Percentiles rank a stretch among this genome's conserved stretches.
These are phyloP conservation scores for Archips xylosteana DNA, from an alignment of 2,888 invertebrate species.

Conservation along the genomic window DNA sequence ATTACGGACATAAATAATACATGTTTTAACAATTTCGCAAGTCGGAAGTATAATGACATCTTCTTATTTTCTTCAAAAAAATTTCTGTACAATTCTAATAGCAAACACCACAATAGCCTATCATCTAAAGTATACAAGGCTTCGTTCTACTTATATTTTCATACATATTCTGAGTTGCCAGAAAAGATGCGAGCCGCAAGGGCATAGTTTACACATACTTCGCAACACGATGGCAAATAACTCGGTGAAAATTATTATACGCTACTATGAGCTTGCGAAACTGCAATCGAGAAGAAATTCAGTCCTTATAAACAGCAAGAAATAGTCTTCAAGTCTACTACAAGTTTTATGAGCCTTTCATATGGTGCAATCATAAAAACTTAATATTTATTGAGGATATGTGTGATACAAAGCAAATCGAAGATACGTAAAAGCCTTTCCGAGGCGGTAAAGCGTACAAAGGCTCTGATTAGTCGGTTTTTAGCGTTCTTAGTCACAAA, in stretches of 20 bases:
- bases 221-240: constrained; percentile 59
- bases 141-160: constrained; percentile 44
- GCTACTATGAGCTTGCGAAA: constrained; percentile 51
- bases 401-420: constrained; percentile 15
- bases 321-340: not conserved
- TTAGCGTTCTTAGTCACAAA: constrained; percentile 19
- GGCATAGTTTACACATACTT: constrained; percentile 68
- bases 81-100: not conserved
- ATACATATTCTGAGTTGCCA: constrained; percentile 47
- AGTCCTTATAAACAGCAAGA: not conserved
- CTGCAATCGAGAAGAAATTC: constrained; percentile 46
- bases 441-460: not conserved
- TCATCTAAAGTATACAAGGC: constrained; percentile 1
- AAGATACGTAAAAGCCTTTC: not conserved
- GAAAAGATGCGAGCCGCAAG: constrained; percentile 57
- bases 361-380: not conserved
- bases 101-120: not conserved
- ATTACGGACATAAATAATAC: constrained; percentile 9
- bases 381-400: not conserved
- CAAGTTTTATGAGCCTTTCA: not conserved
- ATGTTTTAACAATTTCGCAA: constrained; percentile 1
- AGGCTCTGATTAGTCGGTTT: constrained; percentile 8
- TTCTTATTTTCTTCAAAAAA: not conserved
- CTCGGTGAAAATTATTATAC: constrained; percentile 54
- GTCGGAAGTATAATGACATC: not conserved